Conservation (phyloP, 2,888 invertebrate species). For the Esperia sulphurella region DNA sequence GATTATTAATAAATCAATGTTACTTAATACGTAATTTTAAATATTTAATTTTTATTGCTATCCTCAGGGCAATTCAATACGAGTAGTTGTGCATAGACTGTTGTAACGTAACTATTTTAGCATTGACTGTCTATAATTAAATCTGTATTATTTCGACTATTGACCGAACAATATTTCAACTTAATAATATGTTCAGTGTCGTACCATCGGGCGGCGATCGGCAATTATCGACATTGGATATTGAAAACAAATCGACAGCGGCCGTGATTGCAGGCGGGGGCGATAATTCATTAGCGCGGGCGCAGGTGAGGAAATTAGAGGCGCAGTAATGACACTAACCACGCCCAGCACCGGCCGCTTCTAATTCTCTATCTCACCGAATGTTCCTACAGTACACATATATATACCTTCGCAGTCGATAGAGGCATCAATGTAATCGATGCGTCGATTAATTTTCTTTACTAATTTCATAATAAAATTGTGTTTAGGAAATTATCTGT, state of each 20-base stretch:
- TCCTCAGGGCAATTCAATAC: no score
- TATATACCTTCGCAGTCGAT: background rate
- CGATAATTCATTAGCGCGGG: conserved; percentile 61
- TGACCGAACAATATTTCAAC: background rate
- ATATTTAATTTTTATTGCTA: no score
- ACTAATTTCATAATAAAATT: no score
- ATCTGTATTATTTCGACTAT: background rate
- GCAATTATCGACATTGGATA: conserved; percentile 20
- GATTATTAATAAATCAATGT: no score
- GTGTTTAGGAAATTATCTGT: no score
- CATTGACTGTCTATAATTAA: no score
- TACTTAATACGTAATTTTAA: no score
- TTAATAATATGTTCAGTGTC: conserved; percentile 6
- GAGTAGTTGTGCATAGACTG: no score
- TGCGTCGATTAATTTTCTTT: no score
- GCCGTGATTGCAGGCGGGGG: conserved; percentile 24
- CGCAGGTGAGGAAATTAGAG: conserved; percentile 62
- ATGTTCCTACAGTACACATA: background rate
- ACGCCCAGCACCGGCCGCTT: conserved; percentile 35
- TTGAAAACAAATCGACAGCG: conserved; percentile 22
- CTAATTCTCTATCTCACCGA: conserved; percentile 17
- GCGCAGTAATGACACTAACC: conserved; percentile 50
- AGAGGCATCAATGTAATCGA: no score
- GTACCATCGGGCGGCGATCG: conserved; percentile 12
- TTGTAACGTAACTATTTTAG: no score